These are phyloP conservation scores for Turnix velox DNA, from an alignment of 2,113 vertebrate genomes.

Conservation along the genomic window DNA sequence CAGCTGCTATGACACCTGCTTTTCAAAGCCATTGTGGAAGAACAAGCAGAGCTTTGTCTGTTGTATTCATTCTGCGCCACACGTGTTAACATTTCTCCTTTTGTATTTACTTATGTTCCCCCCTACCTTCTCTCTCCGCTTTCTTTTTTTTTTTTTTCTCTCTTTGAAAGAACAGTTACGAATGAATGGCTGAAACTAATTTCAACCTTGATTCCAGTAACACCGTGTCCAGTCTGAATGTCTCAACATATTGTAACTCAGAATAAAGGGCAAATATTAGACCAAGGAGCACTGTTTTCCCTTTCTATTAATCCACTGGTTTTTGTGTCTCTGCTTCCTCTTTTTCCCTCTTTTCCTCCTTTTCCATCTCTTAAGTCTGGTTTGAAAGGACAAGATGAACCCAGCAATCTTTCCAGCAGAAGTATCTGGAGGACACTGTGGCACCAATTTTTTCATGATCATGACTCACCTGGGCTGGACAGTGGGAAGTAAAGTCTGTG, in stretches of 20 bases:
- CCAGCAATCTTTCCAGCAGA: neutral
- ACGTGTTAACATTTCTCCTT: constrained; percentile 72
- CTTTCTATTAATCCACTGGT: neutral
- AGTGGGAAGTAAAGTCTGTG: neutral
- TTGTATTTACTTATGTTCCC: constrained; percentile 69
- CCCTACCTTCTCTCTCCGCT: constrained; percentile 45
- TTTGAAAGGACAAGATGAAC: neutral
- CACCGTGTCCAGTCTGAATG: constrained; percentile 13
- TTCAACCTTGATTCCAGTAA: constrained; percentile 61
- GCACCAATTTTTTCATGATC: neutral
- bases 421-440: neutral
- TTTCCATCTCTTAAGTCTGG: neutral
- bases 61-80: constrained; percentile 51
- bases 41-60: constrained; percentile 71
- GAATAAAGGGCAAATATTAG: constrained; percentile 17
- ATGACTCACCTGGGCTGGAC: neutral
- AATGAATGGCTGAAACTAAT: constrained; percentile 63
- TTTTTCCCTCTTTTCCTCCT: neutral
- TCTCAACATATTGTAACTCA: neutral
- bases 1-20: constrained; percentile 66
- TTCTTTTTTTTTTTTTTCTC: constrained; percentile 1
- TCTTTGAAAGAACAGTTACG: constrained; percentile 22
- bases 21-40: constrained; percentile 63
- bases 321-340: neutral
- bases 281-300: neutral